Evolutionary conservation across 64 coral and sea anemone genomes (phyloP), one percentile per base, ranked within the genome.

Genomic region (Pocillopora verrucosa): DNA sequence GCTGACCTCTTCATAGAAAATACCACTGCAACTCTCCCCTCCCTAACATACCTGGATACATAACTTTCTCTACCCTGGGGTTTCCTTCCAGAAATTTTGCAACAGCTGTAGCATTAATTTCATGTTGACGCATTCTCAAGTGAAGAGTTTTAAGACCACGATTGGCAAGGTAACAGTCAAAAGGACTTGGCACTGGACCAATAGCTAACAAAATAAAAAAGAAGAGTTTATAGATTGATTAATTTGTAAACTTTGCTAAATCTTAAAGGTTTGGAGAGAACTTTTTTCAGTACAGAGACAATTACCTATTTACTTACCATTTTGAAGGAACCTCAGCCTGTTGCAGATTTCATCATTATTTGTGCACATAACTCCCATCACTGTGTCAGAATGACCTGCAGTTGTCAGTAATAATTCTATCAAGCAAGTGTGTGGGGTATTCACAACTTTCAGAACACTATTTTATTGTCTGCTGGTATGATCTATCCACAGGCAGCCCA

Each of bases 291-390:
- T 4, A 4, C 41, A 51, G 3, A 51, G 7, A 51, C 7, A 4
- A 4, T 51, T 51, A 4, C 7, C 41, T 7, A 51, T 51, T 51
- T 4, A 58, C 84, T 63, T 76, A 95, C 96, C 82, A 79, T 94
- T 94, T 25, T 98, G 96, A 19, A 98, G 96, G 73, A 98, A 98
- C 56, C 88, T 94, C 13, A 98, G 77, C 58, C 73, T 94, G 17
- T 87, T 80, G 20, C 86, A 82, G 61, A 94, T 51, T 57, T 94
- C 84, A 51, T 98, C 96, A 90, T 98, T 34, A 36, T 78, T 98
- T 45, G 96, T 98, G 6, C 88, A 94, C 80, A 98, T 95, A 10
- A 95, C 93, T 80, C 96, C 96, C 93, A 98, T 98, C 1, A 92
- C 90, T 58, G 95, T 94, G 90, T 98, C 96, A 86, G 83, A 87